Percentiles rank a stretch among this genome's conserved stretches.
Evolutionary conservation across 2,797 vertebrate genomes (phyloP).

Genomic region (Cichlasoma orientale): DNA sequence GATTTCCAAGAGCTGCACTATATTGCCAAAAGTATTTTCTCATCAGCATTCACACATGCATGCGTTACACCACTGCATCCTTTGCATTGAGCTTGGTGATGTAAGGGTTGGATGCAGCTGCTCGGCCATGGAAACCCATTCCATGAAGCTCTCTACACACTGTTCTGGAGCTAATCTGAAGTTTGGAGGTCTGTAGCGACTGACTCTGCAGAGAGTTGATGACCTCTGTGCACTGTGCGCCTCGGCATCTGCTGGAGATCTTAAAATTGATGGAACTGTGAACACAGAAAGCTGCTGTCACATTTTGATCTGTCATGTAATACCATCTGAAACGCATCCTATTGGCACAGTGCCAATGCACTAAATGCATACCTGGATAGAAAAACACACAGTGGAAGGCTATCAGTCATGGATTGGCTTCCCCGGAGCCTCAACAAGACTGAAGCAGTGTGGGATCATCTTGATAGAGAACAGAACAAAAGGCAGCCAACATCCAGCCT

Average conservation of each 20-base stretch:
- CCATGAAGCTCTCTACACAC: too few species aligned
- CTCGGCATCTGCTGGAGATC: not conserved
- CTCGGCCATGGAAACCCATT: too few species aligned
- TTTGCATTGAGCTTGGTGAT: too few species aligned
- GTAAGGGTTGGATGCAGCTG: too few species aligned
- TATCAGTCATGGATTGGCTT: not conserved
- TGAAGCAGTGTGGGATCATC: not conserved
- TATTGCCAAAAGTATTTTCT: too few species aligned
- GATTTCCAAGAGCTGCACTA: not conserved
- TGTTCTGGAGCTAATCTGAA: too few species aligned
- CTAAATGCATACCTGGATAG: too few species aligned
- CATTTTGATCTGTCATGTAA: not conserved
- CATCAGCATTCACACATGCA: too few species aligned
- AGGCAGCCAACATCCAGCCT: too few species aligned
- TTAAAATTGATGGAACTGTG: not conserved
- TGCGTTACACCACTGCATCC: too few species aligned
- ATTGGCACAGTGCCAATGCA: not conserved
- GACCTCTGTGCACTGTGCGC: too few species aligned
- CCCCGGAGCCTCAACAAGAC: not conserved
- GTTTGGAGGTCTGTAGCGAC: accelerated
- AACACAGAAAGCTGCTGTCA: not conserved
- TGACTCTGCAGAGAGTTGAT: too few species aligned
- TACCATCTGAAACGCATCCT: not conserved
- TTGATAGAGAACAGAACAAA: not conserved
- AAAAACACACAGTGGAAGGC: not conserved